Base-by-base conservation (phyloP, 2,113 vertebrate species). In the Macheiramphus alcinus region DNA sequence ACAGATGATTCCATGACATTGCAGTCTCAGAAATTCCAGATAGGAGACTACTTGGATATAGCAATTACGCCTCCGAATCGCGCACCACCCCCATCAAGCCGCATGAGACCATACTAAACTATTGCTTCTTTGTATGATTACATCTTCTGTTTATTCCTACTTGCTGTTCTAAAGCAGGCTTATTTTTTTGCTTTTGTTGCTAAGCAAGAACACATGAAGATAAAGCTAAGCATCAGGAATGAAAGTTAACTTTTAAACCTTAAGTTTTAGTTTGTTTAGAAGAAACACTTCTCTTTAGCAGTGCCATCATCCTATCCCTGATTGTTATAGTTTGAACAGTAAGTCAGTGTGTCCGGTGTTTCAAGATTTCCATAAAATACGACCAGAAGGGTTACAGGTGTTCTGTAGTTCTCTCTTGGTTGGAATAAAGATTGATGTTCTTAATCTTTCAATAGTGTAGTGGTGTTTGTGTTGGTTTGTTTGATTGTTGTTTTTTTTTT, bases 11-110 rank as follows among this genome's bases (percentile, higher is more conserved):
- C 99, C 88, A 99, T 99, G 99, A 99, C 99, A 0, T 66, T 99
- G 97, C 99, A 99, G 97, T 99, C 99, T 10, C 99, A 99, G 96
- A 99, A 99, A 74, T 99, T 99, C 98, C 99, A 99, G 95, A 99
- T 99, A 38, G 99, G 99, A 89, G 99, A 99, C 97, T 99, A 99
- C 82, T 95, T 99, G 96, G 99, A 99, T 85, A 99, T 99, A 90
- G 99, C 99, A 5, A 99, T 99, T 55, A 99, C 99, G 2, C 99
- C 99, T 23, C 99, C 99, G 0, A 99, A 99, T 82, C 98, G 99
- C 25, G 99, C 99, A 8, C 99, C 99, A 0, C 99, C 99, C 16
- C 95, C 99, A 3, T 98, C 98, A 11, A 98, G 99, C 83, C 99
- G 99, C 93, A 99, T 99, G 99, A 99, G 99, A 95, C 99, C 99